Evolutionary conservation across 2,888 invertebrate species (phyloP), one percentile per base, ranked within the genome.

Genomic region (Cantharis nigra): DNA sequence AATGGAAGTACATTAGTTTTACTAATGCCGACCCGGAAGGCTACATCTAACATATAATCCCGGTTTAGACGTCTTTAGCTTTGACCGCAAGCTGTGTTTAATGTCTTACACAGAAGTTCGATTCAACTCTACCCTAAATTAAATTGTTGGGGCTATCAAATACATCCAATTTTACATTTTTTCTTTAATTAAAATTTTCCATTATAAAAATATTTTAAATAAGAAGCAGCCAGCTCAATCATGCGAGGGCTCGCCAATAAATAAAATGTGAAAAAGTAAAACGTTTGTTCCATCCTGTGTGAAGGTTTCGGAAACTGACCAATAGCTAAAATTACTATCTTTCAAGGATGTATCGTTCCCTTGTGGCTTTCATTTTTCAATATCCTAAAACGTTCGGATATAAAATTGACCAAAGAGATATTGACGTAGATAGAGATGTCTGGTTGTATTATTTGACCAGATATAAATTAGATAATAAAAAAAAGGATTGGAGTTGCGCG

Each of bases 311-410:
- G 81, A 81, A 81, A 81, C 81, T 81, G 82, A 78, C 83, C 82
- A 81, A 76, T 80, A 82, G 83, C 75, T 70, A 74, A 71, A 71
- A 77, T 74, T 67, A 74, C 83, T 84, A 85, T 85, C 84, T 85
- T 78, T 78, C 75, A 81, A 85, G 82, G 86, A 87, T 87, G 86
- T 84, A 87, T 87, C 85, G 86, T 80, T 86, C 87, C 86, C 87
- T 82, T 79, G 86, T 83, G 87, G 85, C 85, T 80, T 84, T 87
- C 87, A 87, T 87, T 87, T 87, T 87, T 87, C 87, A 87, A 87
- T 87, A 87, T 87, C 86, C 85, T 86, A 86, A 86, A 87, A 86
- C 85, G 87, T 84, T 85, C 83, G 84, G 84, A 85, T 86, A 85
- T 85, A 84, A 86, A 87, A 87, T 86, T 86, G 87, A 85, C 85